These are phyloP conservation scores for Gymnocephalus cernua DNA, from an alignment of 2,113 vertebrate species.

Conservation along the genomic window DNA sequence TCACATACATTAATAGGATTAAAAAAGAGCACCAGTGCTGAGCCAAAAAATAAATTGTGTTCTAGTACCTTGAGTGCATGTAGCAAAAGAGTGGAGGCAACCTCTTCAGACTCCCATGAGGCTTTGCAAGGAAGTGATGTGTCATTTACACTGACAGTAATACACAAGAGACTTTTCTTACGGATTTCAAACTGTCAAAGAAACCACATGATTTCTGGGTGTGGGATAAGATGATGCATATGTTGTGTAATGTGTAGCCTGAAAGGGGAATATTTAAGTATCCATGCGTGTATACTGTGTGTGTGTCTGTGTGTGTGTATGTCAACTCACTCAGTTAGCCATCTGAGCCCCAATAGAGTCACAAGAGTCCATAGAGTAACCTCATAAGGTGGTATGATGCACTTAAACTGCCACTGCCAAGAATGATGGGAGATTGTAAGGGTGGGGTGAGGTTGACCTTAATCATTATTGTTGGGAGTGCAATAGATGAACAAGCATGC, in stretches of 20 bases:
- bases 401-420: slow-evolving; percentile 50
- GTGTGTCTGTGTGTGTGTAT: not conserved
- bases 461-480: slow-evolving; percentile 7
- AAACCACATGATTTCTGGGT: not conserved
- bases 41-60: slow-evolving; percentile 1
- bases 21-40: not conserved
- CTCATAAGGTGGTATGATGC: slow-evolving; percentile 23
- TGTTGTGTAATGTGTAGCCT: not conserved
- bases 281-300: not conserved
- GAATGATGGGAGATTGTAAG: slow-evolving; percentile 33
- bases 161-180: slow-evolving; percentile 3
- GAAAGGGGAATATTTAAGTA: not conserved
- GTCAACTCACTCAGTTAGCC: slow-evolving; percentile 32
- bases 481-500: not conserved
- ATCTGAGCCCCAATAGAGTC: slow-evolving; percentile 32
- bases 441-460: slow-evolving; percentile 23
- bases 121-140: slow-evolving; percentile 31
- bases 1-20: not conserved
- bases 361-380: slow-evolving; percentile 27
- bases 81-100: not conserved
- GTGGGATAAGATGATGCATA: not conserved
- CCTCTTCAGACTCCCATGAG: slow-evolving; percentile 40
- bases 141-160: slow-evolving; percentile 42
- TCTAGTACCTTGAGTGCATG: not conserved
- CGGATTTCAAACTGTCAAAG: not conserved